Evolutionary conservation across 2,888 invertebrate species (phyloP).

Genomic region (Cryptus armator): DNA sequence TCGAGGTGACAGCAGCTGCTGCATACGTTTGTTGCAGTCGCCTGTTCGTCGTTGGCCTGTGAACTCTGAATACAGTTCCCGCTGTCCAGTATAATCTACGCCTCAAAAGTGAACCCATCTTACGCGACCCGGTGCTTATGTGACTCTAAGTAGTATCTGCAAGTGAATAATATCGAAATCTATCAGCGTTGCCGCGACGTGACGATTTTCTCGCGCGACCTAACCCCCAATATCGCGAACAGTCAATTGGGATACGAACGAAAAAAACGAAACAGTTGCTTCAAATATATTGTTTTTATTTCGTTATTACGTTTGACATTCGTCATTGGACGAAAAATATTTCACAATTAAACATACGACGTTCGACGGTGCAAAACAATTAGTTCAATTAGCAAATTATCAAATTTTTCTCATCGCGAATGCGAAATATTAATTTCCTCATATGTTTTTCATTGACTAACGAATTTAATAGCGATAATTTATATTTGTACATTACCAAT

Average conservation of each 20-base stretch:
- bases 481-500: constrained; percentile 44
- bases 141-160: constrained; percentile 58
- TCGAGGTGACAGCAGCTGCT: constrained; percentile 73
- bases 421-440: neutral
- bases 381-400: constrained; percentile 1
- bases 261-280: constrained; percentile 5
- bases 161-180: constrained; percentile 51
- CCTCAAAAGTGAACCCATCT: constrained; percentile 70
- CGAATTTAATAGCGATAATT: neutral
- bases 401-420: constrained; percentile 9
- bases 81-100: constrained; percentile 62
- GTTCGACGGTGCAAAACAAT: neutral
- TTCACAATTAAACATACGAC: neutral
- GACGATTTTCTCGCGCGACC: neutral
- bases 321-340: neutral
- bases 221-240: constrained; percentile 6
- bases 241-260: constrained; percentile 1
- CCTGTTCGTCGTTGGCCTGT: constrained; percentile 57
- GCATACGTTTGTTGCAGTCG: constrained; percentile 77
- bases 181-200: neutral
- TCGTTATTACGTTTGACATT: neutral
- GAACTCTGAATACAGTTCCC: constrained; percentile 50
- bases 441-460: neutral
- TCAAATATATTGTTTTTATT: neutral
- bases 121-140: constrained; percentile 55